Evolutionary conservation across 2,888 invertebrate species (phyloP).

Genomic region (Ephialtes manifestator): DNA sequence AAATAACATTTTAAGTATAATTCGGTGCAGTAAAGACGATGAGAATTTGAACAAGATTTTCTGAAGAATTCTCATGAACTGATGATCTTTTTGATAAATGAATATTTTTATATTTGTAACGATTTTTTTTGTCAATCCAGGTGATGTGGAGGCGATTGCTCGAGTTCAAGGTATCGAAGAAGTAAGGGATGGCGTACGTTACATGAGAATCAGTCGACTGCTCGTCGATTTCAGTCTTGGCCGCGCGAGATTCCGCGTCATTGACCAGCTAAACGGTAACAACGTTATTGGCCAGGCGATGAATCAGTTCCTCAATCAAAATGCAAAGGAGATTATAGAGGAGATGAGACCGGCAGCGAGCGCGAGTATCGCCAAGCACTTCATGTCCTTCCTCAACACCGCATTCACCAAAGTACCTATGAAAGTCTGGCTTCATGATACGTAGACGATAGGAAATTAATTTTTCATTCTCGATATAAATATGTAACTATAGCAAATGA

Average conservation of each 20-base stretch:
- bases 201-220: conserved; percentile 90
- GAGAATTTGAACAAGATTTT: too few relatives aligned
- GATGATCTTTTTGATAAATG: too few relatives aligned
- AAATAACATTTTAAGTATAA: too few relatives aligned
- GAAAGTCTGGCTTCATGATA: conserved; percentile 89
- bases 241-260: conserved; percentile 90
- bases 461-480: conserved; percentile 18
- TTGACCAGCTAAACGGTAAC: conserved; percentile 91
- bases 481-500: conserved; percentile 1
- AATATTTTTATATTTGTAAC: neutral
- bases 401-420: conserved; percentile 92
- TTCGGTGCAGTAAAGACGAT: too few relatives aligned
- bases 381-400: conserved; percentile 91
- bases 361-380: conserved; percentile 90
- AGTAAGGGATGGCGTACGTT: conserved; percentile 88
- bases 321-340: conserved; percentile 92
- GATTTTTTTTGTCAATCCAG: conserved; percentile 85
- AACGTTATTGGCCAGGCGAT: conserved; percentile 94
- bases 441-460: conserved; percentile 67
- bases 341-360: conserved; percentile 94
- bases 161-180: conserved; percentile 91
- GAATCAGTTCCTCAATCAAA: conserved; percentile 94
- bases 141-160: conserved; percentile 90
- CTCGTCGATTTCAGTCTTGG: conserved; percentile 91
- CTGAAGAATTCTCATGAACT: too few relatives aligned